Percentiles rank a stretch among this genome's conserved stretches.
These are phyloP conservation scores for Stichopus horrens DNA, from an alignment of 53 echinoderm and acorn worm genomes.

Conservation along the genomic window DNA sequence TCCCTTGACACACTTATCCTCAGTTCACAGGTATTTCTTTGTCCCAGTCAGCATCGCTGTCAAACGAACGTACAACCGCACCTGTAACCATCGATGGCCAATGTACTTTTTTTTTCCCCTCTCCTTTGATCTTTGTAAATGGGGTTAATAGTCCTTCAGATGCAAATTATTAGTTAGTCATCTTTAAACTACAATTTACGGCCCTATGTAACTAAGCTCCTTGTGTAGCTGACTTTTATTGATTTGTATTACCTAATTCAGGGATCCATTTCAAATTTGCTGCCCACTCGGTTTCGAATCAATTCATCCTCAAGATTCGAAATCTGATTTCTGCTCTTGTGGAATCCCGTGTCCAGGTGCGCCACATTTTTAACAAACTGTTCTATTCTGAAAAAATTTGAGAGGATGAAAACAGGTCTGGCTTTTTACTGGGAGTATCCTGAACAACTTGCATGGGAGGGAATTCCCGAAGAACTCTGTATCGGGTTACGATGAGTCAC, in stretches of 20 bases:
- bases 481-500: conserved; percentile 34
- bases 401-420: not conserved
- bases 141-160: not conserved
- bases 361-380: not conserved
- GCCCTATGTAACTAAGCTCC: not conserved
- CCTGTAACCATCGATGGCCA: too few species aligned
- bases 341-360: not conserved
- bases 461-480: conserved; percentile 31
- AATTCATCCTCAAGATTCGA: not conserved
- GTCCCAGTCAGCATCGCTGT: too few species aligned
- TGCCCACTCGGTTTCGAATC: not conserved
- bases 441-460: not conserved
- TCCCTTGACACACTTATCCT: too few species aligned
- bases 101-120: too few species aligned
- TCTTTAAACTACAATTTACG: too few species aligned
- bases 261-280: not conserved
- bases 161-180: not conserved
- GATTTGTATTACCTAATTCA: not conserved
- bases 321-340: not conserved
- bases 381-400: not conserved
- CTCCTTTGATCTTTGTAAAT: not conserved
- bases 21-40: too few species aligned
- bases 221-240: not conserved
- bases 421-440: not conserved
- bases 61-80: too few species aligned